phyloP scores from a whole-genome alignment of 2,888 invertebrate genomes.

The Scaptomyza polygonia region DNA sequence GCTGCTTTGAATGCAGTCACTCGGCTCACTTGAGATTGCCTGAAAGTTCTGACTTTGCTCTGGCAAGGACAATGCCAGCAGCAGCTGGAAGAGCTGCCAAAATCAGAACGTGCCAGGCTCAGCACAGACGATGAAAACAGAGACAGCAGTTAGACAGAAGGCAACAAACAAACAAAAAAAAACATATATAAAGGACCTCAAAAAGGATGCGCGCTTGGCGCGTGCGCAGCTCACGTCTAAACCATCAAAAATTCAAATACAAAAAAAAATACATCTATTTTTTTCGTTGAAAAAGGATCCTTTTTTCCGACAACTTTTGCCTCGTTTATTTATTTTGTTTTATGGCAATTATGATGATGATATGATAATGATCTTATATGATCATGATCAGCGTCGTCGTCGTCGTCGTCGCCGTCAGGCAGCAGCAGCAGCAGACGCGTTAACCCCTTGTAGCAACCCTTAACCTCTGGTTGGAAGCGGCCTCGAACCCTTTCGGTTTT shows the following conservation, averaged over 20 bases:
- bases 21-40: slow-evolving; percentile 56
- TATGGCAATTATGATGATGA: slow-evolving; percentile 5
- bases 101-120: slow-evolving; percentile 61
- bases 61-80: slow-evolving; percentile 51
- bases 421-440: slow-evolving; percentile 10
- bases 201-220: slow-evolving; percentile 45
- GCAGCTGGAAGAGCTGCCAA: slow-evolving; percentile 51
- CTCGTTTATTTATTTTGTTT: slow-evolving; percentile 52
- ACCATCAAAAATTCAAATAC: slow-evolving; percentile 5
- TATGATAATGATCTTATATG: slow-evolving; percentile 36
- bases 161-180: no score
- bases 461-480: slow-evolving; percentile 14
- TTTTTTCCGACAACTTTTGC: slow-evolving; percentile 74
- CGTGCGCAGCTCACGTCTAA: slow-evolving; percentile 66
- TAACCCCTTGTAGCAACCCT: slow-evolving; percentile 9
- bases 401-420: no score
- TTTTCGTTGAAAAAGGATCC: slow-evolving; percentile 5
- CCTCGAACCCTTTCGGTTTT: slow-evolving; percentile 28
- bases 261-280: slow-evolving; percentile 8
- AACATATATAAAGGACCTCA: slow-evolving; percentile 13
- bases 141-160: neutral
- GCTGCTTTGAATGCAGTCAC: slow-evolving; percentile 71
- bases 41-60: slow-evolving; percentile 24
- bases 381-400: slow-evolving; percentile 34
- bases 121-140: slow-evolving; percentile 10